Percentiles rank a stretch among this genome's conserved stretches.
phyloP scores from a whole-genome alignment of 2,888 invertebrate genomes.

The Prenolepis imparis region DNA sequence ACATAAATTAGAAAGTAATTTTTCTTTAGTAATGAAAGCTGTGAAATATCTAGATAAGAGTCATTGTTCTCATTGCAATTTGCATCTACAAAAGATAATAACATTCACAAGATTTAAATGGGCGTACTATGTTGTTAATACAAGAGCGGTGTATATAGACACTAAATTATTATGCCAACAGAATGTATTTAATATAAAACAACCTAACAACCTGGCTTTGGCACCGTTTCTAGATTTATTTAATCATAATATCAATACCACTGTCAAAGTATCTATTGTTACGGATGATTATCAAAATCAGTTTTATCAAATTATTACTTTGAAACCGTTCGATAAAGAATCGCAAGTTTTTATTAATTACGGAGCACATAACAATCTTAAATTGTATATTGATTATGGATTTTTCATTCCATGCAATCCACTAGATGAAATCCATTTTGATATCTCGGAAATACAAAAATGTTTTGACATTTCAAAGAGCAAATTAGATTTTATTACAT shows the following conservation, averaged over 20 bases:
- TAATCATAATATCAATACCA: conserved; percentile 91
- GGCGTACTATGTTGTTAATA: conserved; percentile 95
- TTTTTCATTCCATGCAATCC: conserved; percentile 91
- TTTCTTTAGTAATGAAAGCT: conserved; percentile 69
- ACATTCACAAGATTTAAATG: conserved; percentile 89
- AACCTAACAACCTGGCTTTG: conserved; percentile 88
- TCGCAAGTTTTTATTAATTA: conserved; percentile 96
- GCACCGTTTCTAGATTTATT: conserved; percentile 96
- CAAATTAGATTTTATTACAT: conserved; percentile 89
- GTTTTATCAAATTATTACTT: conserved; percentile 88
- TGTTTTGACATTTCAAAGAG: conserved; percentile 84
- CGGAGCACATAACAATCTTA: conserved; percentile 93
- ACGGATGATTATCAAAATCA: conserved; percentile 82
- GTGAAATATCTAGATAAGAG: conserved; percentile 65
- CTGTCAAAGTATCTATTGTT: conserved; percentile 87
- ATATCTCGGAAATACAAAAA: conserved; percentile 87
- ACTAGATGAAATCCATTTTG: conserved; percentile 90
- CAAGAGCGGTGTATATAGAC: conserved; percentile 93
- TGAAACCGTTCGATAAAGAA: conserved; percentile 88
- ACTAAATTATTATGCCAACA: conserved; percentile 78
- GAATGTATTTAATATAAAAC: conserved; percentile 70
- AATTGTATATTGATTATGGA: conserved; percentile 95
- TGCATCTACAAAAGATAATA: conserved; percentile 86
- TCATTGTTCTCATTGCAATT: conserved; percentile 85
- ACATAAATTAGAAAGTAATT: conserved; percentile 73